Evolutionary conservation across 2,888 invertebrate species (phyloP), one percentile per base, ranked within the genome.

Genomic region (Drosophila prolongata): DNA sequence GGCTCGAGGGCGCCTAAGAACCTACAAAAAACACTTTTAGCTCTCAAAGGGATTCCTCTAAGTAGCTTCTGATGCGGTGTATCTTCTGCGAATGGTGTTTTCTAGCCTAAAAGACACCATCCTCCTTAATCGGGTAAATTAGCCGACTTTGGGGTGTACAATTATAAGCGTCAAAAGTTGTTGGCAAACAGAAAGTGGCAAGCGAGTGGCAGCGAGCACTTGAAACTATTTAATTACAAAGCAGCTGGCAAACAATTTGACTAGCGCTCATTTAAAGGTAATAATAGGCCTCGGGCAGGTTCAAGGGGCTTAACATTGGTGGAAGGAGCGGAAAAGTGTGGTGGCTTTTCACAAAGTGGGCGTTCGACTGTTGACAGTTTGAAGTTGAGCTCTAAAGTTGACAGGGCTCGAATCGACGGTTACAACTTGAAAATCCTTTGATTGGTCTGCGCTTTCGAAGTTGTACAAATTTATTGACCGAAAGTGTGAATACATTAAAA

Each of bases 141-240:
- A 44, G 64, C 9, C 43, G 43, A 13, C 14, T 40, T 55, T 19
- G 19, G 47, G 56, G 35, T 53, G 52, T 57, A 74, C 79, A 83
- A 84, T 87, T 80, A 79, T 87, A 86, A 76, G 81, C 84, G 80
- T 76, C 64, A 78, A 79, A 75, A 78, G 81, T 83, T 83, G 85
- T 79, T 79, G 79, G 74, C 76, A 60, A 82, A 79, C 79, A 73
- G 77, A 75, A 83, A 83, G 77, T 80, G 85, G 84, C 76, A 75
- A 78, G 72, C 68, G 59, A 61, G 69, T 68, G 54, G 70, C 81
- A 74, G 40, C 34, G 73, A 73, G 65, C 74, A 80, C 87, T 85
- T 75, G 73, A 80, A 85, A 87, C 85, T 85, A 85, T 82, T 82
- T 82, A 85, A 85, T 85, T 87, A 85, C 85, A 87, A 85, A 79